These are phyloP conservation scores for Lasius platythorax DNA, from an alignment of 2,888 invertebrate genomes.

Conservation along the genomic window DNA sequence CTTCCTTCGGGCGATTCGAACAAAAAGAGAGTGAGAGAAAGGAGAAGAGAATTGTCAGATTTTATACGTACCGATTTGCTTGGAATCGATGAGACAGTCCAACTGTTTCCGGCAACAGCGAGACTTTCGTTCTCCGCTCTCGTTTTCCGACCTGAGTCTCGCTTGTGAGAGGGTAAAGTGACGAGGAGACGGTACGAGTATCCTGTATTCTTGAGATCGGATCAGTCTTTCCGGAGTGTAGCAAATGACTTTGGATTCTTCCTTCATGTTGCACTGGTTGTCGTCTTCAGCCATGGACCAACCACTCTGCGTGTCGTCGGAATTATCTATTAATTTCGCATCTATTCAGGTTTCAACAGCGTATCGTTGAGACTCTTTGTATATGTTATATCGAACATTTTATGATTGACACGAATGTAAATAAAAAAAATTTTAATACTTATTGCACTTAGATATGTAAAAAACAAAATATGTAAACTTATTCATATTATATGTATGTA, in stretches of 20 bases:
- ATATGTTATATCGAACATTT: neutral
- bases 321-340: neutral
- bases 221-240: constrained; percentile 83
- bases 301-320: constrained; percentile 12
- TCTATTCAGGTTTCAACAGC: neutral
- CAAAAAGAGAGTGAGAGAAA: neutral
- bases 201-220: constrained; percentile 80
- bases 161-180: constrained; percentile 63
- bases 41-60: constrained; percentile 12
- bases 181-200: constrained; percentile 78
- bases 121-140: constrained; percentile 44
- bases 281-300: neutral
- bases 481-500: neutral
- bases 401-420: neutral
- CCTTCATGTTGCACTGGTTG: constrained; percentile 33
- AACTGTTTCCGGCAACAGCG: constrained; percentile 59
- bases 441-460: neutral
- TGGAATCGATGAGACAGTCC: constrained; percentile 64
- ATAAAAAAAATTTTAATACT: neutral
- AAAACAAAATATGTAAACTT: neutral
- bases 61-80: constrained; percentile 62
- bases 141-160: constrained; percentile 56
- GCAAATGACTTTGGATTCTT: constrained; percentile 63
- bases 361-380: neutral
- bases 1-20: neutral